These are phyloP conservation scores for Monochamus saltuarius DNA, from an alignment of 1,140 invertebrate genomes.

Conservation along the genomic window DNA sequence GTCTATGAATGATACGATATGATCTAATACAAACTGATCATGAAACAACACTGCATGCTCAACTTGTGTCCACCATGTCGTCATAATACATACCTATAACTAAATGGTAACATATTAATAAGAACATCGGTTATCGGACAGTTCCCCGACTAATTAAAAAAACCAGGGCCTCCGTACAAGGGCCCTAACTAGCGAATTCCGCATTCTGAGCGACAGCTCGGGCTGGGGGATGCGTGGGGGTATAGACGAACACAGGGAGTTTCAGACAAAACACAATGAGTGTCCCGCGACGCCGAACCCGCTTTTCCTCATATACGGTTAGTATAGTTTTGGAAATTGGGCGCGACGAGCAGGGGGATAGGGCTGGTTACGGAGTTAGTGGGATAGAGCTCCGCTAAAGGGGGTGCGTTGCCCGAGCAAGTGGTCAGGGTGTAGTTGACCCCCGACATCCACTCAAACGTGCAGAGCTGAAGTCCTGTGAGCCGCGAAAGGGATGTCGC, in stretches of 20 bases:
- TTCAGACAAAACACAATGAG: constrained; percentile 37
- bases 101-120: constrained; percentile 21
- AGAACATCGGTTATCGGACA: background rate
- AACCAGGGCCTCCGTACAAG: background rate
- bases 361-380: background rate
- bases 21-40: too few species aligned
- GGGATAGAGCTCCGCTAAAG: constrained; percentile 32
- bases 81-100: constrained; percentile 48
- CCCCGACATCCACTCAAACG: constrained; percentile 41
- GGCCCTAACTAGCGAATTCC: constrained; percentile 14
- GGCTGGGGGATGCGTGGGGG: constrained; percentile 29
- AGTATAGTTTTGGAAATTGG: background rate
- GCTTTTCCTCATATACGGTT: background rate
- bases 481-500: constrained; percentile 25
- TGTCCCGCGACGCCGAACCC: constrained; percentile 26
- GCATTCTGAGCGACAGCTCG: constrained; percentile 38
- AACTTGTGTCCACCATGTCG: constrained; percentile 61
- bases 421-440: constrained; percentile 12
- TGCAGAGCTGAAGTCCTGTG: constrained; percentile 42
- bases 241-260: constrained; percentile 37
- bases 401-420: constrained; percentile 31
- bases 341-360: background rate
- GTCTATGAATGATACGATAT: too few species aligned
- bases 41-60: constrained; percentile 32
- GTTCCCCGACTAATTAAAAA: background rate